Conservation (phyloP, 2,888 invertebrate genomes). For the Apodemia zela region DNA sequence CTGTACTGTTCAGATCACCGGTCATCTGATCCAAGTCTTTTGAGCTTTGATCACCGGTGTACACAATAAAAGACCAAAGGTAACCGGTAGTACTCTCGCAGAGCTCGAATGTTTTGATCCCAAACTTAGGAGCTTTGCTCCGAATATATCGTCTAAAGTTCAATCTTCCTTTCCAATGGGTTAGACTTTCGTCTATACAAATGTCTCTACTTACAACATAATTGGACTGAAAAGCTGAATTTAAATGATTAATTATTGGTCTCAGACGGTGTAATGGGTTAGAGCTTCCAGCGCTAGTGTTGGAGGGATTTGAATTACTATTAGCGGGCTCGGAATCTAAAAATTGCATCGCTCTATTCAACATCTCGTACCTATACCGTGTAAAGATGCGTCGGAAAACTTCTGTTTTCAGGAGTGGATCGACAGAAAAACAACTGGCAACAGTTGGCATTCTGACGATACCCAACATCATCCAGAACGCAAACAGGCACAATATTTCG, state of each 20-base stretch:
- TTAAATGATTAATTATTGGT: conserved; percentile 24
- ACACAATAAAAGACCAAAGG: too few species aligned
- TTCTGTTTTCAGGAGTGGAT: conserved; percentile 22
- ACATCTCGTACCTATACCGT: conserved; percentile 20
- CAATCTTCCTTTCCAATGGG: conserved; percentile 1
- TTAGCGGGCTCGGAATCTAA: conserved; percentile 12
- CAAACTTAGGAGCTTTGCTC: too few species aligned
- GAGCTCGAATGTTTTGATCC: too few species aligned
- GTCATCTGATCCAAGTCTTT: too few species aligned
- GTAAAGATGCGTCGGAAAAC: conserved; percentile 22
- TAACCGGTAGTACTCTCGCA: too few species aligned
- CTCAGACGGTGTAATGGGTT: conserved; percentile 22
- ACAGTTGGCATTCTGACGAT: conserved; percentile 23
- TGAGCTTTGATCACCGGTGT: too few species aligned
- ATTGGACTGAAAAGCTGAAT: conserved; percentile 23
- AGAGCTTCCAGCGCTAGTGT: conserved; percentile 4
- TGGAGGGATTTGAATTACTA: background rate
- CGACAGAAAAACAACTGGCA: conserved; percentile 23
- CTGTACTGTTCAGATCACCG: conserved; percentile 10
- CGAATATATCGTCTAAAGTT: too few species aligned
- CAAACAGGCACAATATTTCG: conserved; percentile 20
- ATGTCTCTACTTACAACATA: conserved; percentile 23
- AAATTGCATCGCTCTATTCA: conserved; percentile 26
- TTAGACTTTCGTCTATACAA: conserved; percentile 32
- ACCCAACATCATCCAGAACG: conserved; percentile 19